Base-by-base conservation (phyloP, 2,113 vertebrate species). In the Aplodontia rufa region DNA sequence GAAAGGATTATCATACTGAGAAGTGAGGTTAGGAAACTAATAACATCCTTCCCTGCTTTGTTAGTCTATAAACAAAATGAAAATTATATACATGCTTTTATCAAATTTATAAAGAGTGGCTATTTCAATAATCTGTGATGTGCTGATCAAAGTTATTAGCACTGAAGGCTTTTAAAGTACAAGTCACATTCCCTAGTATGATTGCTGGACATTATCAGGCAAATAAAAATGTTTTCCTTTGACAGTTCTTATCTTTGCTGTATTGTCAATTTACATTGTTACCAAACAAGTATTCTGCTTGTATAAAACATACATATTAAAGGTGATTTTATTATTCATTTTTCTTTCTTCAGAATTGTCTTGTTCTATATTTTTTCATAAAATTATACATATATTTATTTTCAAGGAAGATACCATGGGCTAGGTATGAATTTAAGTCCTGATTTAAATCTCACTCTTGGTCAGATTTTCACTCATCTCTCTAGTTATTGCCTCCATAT, bases 361-460 rank as follows among this genome's bases (percentile, higher is more conserved):
- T 69, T 83, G 19, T 80, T 71, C 13, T 22, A 2, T 66, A 22
- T 45, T 75, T 85, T 7, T 47, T 95, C 32, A 81, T 8, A 53
- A 68, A 90, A 72, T 53, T 90, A 75, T 45, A 84, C 40, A 68
- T 42, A 45, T 81, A 90, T 92, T 81, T 10, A 80, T 75, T 90
- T 35, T 17, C 35, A 94, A 58, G 37, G 19, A 30, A 10, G 12
- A 14, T 68, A 45, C 6, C 32, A 2, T 60, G 10, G 3, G 32
- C 1, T 13, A 80, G 16, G 5, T 24, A 58, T 68, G 22, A 53
- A 60, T 37, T 1, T 24, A 78, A 72, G 7, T 42, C 69, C 53
- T 89, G 10, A 8, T 32, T 24, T n/a, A n/a, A 69, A 16, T 4
- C 26, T 19, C 69, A 24, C 32, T 55, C 16, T 8, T 75, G 45